Base-by-base conservation (phyloP, 2,888 invertebrate genomes). In the Hydrotaea cyrtoneurina region DNA sequence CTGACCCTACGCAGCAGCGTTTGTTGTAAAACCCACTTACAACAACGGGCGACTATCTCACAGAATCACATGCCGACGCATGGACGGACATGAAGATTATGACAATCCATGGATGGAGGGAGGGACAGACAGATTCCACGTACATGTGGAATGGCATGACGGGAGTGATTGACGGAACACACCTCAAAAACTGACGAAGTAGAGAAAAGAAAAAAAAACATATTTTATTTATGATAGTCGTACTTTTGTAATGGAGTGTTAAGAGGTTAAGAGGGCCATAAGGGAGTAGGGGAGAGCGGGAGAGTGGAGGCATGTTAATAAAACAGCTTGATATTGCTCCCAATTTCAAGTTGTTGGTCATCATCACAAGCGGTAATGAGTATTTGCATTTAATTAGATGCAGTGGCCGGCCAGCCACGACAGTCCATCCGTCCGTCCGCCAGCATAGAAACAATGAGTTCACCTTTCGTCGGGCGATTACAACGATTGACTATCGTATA, bases 321-420 rank as follows among this genome's bases (percentile, higher is more conserved):
- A 59, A 75, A 75, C 57, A 74, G 46, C 75, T 36, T 66, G 21
- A 71, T 36, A 69, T 57, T 46, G 55, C 59, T 80, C 36, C 43
- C 23, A 71, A 62, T 62, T 76, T 19, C 36, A n/a, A 50, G n/a
- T 17, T 73, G 36, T 17, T 39, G 62, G 31, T 31, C 62, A 62
- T 26, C 62, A 62, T 36, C 11, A 23, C 62, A 31, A 31, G 31
- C 62, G 21, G 69, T 69, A 69, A 69, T 69, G 69, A 69, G 69
- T 69, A 83, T 83, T 83, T 76, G 55, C 72, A 79, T 79, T 76
- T 83, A 72, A 83, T 83, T 76, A 66, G 36, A 73, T 83, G 66
- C 83, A 79, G 7, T 2, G 3, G 31, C 3, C 31, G 7, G 31
- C 7, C 23, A 55, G 17, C 5, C 5, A 11, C n/a, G 66, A 21